Conservation (phyloP, 2,113 vertebrate genomes). For the Proteles cristata region DNA sequence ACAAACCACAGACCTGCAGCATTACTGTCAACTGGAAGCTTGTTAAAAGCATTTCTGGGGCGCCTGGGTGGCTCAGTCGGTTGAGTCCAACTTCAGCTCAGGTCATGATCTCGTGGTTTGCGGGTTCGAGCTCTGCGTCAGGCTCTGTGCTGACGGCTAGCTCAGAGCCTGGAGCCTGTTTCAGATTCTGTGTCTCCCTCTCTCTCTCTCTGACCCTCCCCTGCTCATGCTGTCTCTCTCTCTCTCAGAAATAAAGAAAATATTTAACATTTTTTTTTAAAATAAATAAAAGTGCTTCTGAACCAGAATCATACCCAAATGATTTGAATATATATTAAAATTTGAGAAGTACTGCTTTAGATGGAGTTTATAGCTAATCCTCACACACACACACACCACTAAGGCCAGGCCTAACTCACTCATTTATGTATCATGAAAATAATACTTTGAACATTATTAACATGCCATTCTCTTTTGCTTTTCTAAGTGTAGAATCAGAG, state of each 20-base stretch:
- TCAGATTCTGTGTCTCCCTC: too few species aligned
- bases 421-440: not conserved
- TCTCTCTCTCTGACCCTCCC: too few species aligned
- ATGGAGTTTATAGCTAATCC: not conserved
- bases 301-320: not conserved
- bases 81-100: too few species aligned
- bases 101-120: too few species aligned
- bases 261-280: too few species aligned
- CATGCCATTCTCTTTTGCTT: not conserved
- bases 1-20: not conserved
- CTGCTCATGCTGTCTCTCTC: too few species aligned
- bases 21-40: not conserved
- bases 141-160: too few species aligned
- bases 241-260: too few species aligned
- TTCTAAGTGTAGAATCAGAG: not conserved
- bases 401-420: not conserved
- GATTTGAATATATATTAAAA: not conserved
- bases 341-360: not conserved
- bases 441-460: not conserved
- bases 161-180: too few species aligned
- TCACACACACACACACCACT: not conserved
- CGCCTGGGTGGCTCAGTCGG: too few species aligned
- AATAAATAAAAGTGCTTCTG: not conserved
- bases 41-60: not conserved
- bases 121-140: too few species aligned